Evolutionary conservation across 2,797 vertebrate genomes (phyloP).

Genomic region (Sciaenops ocellatus): DNA sequence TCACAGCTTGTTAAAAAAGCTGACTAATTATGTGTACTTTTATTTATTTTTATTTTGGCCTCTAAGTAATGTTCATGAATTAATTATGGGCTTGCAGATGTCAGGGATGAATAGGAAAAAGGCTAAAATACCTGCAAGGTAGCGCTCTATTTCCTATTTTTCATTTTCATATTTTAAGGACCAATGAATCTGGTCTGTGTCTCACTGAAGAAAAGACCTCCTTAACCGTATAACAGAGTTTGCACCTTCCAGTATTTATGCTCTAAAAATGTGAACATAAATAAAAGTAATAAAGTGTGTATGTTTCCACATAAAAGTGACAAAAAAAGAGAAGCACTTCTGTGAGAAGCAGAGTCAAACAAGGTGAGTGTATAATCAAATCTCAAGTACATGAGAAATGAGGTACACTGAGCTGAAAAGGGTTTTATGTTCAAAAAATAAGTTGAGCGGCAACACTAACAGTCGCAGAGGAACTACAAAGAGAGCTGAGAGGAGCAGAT

Average conservation of each 20-base stretch:
- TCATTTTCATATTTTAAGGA: too few relatives aligned
- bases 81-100: constrained; percentile 11
- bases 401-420: constrained; percentile 29
- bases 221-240: constrained; percentile 17
- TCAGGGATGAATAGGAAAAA: neutral
- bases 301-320: constrained; percentile 16
- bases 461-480: constrained; percentile 31
- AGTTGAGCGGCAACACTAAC: constrained; percentile 26
- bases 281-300: constrained; percentile 23
- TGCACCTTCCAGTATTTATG: constrained; percentile 6
- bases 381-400: constrained; percentile 19
- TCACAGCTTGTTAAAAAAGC: constrained; percentile 7
- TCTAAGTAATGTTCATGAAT: constrained; percentile 20
- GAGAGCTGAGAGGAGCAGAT: constrained; percentile 47
- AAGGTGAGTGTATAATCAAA: constrained; percentile 33
- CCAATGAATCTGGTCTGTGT: too few relatives aligned
- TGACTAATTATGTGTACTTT: constrained; percentile 10
- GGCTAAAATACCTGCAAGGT: neutral
- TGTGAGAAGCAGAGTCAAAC: constrained; percentile 9
- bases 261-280: constrained; percentile 3
- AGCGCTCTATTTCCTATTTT: neutral
- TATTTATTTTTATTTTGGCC: neutral
- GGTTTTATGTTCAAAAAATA: constrained; percentile 27
- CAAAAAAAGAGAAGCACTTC: constrained; percentile 5
- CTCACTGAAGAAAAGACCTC: neutral